Percentiles rank a stretch among this genome's conserved stretches.
phyloP scores from a whole-genome alignment of 2,113 vertebrate species.

The Chrysemys picta region DNA sequence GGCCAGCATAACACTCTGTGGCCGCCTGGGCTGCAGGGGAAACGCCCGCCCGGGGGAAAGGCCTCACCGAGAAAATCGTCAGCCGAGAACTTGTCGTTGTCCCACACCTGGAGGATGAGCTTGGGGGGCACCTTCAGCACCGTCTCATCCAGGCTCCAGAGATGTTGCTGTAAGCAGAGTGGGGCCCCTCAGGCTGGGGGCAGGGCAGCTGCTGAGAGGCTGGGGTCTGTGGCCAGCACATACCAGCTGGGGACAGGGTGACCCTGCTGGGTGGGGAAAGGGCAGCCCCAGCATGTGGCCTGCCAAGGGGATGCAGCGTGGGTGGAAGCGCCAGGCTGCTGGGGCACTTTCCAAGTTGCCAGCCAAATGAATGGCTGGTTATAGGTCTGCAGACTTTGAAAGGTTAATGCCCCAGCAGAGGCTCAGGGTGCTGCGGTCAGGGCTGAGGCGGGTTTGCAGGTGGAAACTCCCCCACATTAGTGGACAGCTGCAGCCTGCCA shows the following conservation, averaged over 20 bases:
- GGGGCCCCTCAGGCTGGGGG: background rate
- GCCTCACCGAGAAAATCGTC: constrained; percentile 80
- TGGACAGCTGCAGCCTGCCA: background rate
- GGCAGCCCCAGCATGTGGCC: background rate
- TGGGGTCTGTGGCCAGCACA: background rate
- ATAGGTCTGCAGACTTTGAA: background rate
- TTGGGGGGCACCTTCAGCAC: constrained; percentile 73
- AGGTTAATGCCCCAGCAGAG: background rate
- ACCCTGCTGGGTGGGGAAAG: too few relatives aligned
- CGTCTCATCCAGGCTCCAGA: constrained; percentile 78
- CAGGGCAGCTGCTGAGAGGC: background rate
- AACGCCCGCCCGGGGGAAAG: accelerated
- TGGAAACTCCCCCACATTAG: background rate
- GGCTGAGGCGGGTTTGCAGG: background rate
- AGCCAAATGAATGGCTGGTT: background rate
- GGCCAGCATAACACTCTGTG: background rate
- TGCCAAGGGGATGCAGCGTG: background rate
- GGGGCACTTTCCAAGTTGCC: background rate
- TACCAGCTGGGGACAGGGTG: too few relatives aligned
- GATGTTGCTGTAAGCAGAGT: constrained; percentile 49
- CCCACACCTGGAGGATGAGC: constrained; percentile 82
- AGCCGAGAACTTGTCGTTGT: constrained; percentile 72
- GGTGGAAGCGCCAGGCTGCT: background rate
- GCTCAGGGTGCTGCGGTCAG: background rate
- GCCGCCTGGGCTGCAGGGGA: background rate